Evolutionary conservation across 2,888 invertebrate genomes (phyloP).

Genomic region (Baccha elongata): DNA sequence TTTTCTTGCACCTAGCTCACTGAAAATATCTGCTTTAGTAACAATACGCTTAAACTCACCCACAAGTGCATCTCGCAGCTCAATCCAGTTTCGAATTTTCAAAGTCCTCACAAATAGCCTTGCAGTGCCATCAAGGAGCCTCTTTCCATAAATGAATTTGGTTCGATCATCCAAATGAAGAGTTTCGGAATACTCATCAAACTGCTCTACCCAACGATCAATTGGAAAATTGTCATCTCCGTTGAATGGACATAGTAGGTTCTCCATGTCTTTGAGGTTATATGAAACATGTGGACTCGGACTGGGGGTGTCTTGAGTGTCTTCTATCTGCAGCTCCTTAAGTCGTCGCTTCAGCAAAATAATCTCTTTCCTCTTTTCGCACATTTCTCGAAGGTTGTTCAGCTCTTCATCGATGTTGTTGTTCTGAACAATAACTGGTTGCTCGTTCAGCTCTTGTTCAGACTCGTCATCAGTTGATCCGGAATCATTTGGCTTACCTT

Average conservation of each 20-base stretch:
- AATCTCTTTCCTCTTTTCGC: slow-evolving; percentile 29
- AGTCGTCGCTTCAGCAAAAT: slow-evolving; percentile 15
- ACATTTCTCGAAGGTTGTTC: slow-evolving; percentile 27
- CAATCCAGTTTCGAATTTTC: slow-evolving; percentile 32
- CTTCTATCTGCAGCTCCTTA: slow-evolving; percentile 19
- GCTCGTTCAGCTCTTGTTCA: too few relatives aligned
- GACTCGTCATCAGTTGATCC: slow-evolving; percentile 24
- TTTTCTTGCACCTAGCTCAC: slow-evolving; percentile 33
- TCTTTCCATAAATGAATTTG: too few relatives aligned
- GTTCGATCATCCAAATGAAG: too few relatives aligned
- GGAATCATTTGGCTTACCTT: background rate
- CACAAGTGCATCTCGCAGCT: slow-evolving; percentile 42
- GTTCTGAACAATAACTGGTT: too few relatives aligned
- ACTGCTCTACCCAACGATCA: slow-evolving; percentile 43
- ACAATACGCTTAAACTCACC: slow-evolving; percentile 29
- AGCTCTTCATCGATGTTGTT: slow-evolving; percentile 28
- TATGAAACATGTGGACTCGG: slow-evolving; percentile 11
- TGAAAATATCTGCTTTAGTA: slow-evolving; percentile 42
- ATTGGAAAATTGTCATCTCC: slow-evolving; percentile 60
- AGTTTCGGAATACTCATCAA: slow-evolving; percentile 30
- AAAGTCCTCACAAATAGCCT: slow-evolving; percentile 40
- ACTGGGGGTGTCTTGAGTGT: background rate
- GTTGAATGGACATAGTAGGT: slow-evolving; percentile 44
- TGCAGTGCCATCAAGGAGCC: slow-evolving; percentile 46
- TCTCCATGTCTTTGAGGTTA: slow-evolving; percentile 51